These are phyloP conservation scores for Steinernema hermaphroditum DNA, from an alignment of 2,888 invertebrate genomes.

Conservation along the genomic window DNA sequence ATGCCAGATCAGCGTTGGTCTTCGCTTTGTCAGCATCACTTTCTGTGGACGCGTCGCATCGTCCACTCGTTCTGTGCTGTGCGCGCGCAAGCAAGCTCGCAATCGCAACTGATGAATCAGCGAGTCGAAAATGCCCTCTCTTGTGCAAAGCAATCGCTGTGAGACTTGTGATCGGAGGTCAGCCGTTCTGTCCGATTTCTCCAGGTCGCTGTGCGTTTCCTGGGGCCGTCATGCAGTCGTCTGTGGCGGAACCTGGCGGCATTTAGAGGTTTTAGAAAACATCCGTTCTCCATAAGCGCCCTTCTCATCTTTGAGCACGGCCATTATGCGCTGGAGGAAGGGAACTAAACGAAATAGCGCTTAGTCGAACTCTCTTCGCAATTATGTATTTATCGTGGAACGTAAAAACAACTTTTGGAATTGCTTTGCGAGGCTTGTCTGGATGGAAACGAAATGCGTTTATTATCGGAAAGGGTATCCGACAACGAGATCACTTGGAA, in stretches of 20 bases:
- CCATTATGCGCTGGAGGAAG: too few relatives aligned
- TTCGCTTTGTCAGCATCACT: background rate
- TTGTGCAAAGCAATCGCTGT: conserved; percentile 13
- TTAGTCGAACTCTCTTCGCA: background rate
- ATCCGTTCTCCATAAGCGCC: too few relatives aligned
- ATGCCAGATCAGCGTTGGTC: background rate
- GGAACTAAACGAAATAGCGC: too few relatives aligned
- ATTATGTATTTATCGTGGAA: conserved; percentile 27
- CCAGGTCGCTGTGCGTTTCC: too few relatives aligned
- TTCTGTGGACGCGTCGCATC: background rate
- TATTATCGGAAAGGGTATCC: background rate
- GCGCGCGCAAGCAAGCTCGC: conserved; percentile 6
- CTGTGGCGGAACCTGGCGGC: too few relatives aligned
- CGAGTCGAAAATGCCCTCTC: background rate
- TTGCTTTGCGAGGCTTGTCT: background rate
- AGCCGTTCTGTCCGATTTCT: too few relatives aligned
- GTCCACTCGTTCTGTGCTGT: background rate
- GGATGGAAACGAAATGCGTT: background rate
- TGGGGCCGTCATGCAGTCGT: too few relatives aligned
- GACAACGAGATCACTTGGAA: conserved; percentile 20
- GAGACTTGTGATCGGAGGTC: background rate
- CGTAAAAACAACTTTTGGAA: conserved; percentile 14
- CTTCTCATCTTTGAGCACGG: too few relatives aligned
- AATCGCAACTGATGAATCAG: background rate
- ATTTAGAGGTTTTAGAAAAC: too few relatives aligned